Conservation (phyloP, 2,113 vertebrate genomes). For the Colinus virginianus region DNA sequence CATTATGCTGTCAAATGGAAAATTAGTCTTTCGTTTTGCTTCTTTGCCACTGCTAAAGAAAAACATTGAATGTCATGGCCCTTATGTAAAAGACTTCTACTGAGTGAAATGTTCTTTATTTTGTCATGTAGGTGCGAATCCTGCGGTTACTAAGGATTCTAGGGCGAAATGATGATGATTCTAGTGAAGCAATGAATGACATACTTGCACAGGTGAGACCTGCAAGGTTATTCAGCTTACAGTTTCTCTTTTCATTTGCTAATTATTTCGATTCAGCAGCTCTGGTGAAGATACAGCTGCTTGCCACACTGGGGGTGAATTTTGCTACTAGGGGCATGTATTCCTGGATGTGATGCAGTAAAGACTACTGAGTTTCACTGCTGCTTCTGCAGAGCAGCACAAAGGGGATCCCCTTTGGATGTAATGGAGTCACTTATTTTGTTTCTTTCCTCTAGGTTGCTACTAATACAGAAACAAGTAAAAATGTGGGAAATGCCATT, state of each 20-base stretch:
- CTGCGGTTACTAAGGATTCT: conserved; percentile 97
- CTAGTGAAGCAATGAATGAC: conserved; percentile 99
- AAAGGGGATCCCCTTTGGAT: not conserved
- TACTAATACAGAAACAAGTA: conserved; percentile 99
- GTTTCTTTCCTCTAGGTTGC: conserved; percentile 86
- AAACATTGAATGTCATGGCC: not conserved
- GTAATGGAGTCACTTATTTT: not conserved
- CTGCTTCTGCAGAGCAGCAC: not conserved
- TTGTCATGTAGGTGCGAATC: conserved; percentile 90
- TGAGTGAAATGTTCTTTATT: not conserved
- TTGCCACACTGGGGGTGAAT: not conserved
- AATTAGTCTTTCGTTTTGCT: not conserved
- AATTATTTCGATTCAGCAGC: not conserved
- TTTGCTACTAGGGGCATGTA: not conserved
- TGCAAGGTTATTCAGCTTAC: not conserved
- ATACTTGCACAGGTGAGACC: conserved; percentile 95
- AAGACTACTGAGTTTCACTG: not conserved
- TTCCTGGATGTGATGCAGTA: not conserved
- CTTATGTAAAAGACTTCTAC: not conserved
- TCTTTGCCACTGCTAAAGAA: not conserved
- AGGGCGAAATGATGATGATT: conserved; percentile 96
- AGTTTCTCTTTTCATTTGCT: not conserved
- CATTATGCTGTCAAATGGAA: not conserved
- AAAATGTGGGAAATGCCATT: conserved; percentile 99
- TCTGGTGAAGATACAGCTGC: not conserved